phyloP scores from a whole-genome alignment of 1,140 invertebrate species.

The Arion vulgaris region DNA sequence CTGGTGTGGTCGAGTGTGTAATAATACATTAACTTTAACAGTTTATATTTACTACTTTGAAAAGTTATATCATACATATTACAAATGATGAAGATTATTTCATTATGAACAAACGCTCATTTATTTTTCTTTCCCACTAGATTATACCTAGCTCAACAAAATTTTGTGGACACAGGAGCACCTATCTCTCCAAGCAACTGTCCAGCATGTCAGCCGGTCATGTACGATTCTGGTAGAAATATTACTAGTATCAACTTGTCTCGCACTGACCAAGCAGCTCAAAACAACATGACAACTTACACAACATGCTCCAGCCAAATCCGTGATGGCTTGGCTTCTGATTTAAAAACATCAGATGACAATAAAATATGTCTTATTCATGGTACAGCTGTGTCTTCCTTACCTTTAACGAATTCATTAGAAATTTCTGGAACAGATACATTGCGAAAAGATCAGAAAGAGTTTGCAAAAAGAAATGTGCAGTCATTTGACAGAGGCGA shows the following conservation, averaged over 20 bases:
- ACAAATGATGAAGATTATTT: too few relatives aligned
- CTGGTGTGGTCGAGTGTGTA: too few relatives aligned
- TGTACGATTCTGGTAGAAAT: neutral
- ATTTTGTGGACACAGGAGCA: slow-evolving; percentile 27
- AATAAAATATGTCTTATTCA: neutral
- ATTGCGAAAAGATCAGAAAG: neutral
- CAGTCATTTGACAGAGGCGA: neutral
- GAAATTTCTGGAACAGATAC: neutral
- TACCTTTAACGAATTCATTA: neutral
- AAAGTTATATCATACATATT: too few relatives aligned
- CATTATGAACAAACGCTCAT: neutral
- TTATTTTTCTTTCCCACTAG: slow-evolving; percentile 54
- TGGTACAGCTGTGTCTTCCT: neutral
- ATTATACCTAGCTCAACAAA: slow-evolving; percentile 58
- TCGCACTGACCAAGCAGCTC: neutral
- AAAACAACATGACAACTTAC: neutral
- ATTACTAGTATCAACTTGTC: neutral
- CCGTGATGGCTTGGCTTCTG: neutral
- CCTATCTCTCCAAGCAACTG: slow-evolving; percentile 38
- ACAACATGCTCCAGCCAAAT: neutral
- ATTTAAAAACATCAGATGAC: neutral
- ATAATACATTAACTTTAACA: too few relatives aligned
- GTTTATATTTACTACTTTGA: too few relatives aligned
- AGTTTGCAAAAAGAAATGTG: neutral
- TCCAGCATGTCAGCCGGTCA: slow-evolving; percentile 30